phyloP scores from a whole-genome alignment of 2,113 vertebrate species.

The Nycticorax nycticorax region DNA sequence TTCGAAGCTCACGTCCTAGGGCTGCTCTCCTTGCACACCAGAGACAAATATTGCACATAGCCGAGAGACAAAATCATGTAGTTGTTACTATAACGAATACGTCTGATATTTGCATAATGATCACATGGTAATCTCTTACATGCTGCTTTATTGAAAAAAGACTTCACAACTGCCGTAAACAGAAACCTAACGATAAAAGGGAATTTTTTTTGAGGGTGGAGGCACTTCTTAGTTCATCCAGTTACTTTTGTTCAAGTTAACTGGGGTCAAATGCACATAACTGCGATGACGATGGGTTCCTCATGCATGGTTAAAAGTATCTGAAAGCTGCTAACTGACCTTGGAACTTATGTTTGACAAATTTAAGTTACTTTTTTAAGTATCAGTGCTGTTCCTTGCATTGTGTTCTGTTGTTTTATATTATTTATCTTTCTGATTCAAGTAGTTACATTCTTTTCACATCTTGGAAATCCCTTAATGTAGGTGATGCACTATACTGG shows the following conservation, averaged over 20 bases:
- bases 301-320: background rate
- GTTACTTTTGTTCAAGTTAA: background rate
- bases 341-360: conserved; percentile 43
- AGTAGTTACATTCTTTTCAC: background rate
- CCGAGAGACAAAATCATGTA: conserved; percentile 23
- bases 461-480: conserved; percentile 49
- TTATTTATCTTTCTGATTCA: conserved; percentile 14
- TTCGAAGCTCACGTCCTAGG: conserved; percentile 94
- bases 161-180: background rate
- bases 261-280: background rate
- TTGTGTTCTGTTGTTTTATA: background rate
- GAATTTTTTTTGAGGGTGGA: background rate
- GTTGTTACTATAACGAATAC: background rate
- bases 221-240: background rate
- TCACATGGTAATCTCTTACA: conserved; percentile 9
- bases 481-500: conserved; percentile 12
- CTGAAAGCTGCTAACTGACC: conserved; percentile 60
- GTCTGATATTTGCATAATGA: background rate
- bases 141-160: conserved; percentile 14
- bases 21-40: background rate
- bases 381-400: background rate
- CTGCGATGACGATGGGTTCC: background rate
- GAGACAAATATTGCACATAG: background rate
- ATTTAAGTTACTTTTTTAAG: background rate
- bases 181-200: background rate